These are phyloP conservation scores for Galago senegalensis DNA, from an alignment of 2,797 vertebrate genomes.

Conservation along the genomic window DNA sequence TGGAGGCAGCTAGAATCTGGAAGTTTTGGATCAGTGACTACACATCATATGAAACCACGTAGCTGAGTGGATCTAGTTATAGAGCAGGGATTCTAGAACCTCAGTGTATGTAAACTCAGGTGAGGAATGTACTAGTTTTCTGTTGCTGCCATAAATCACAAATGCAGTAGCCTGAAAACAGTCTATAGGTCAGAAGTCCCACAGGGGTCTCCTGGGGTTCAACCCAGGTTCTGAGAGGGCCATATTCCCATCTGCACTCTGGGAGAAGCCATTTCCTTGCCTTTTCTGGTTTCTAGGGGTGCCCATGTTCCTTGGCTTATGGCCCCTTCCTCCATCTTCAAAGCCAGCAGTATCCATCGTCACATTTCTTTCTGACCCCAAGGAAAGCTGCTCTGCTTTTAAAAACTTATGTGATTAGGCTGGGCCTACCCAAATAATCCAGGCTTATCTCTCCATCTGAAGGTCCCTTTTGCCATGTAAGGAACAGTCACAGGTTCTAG, in stretches of 20 bases:
- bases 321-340: background rate
- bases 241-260: background rate
- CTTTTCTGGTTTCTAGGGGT: background rate
- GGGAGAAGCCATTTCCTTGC: background rate
- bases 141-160: background rate
- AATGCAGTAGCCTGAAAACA: background rate
- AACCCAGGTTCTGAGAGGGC: background rate
- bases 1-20: background rate
- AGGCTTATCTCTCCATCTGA: too few species aligned
- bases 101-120: rapidly evolving
- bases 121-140: background rate
- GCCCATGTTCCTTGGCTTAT: background rate
- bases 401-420: background rate
- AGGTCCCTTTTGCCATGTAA: background rate
- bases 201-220: background rate
- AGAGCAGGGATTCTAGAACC: background rate
- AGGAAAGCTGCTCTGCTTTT: background rate
- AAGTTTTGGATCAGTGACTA: background rate
- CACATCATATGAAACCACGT: background rate
- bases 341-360: background rate
- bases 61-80: background rate
- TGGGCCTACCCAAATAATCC: too few species aligned
- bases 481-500: background rate
- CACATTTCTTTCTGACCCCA: background rate
- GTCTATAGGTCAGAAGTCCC: background rate